Evolutionary conservation across 2,797 vertebrate genomes (phyloP).

Genomic region (Sebastes minor): DNA sequence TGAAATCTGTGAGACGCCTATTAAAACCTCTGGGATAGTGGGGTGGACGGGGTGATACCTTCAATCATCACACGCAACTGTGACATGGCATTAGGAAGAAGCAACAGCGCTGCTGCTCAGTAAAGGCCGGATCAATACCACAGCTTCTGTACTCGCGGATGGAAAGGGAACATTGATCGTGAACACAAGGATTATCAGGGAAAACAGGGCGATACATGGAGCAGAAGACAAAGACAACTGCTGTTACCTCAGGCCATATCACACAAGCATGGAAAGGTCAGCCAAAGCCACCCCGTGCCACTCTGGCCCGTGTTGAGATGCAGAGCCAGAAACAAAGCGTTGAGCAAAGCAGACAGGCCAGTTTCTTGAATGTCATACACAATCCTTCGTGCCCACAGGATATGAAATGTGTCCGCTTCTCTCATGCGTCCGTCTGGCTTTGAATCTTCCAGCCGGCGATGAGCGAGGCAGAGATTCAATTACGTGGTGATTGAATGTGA

Average conservation of each 20-base stretch:
- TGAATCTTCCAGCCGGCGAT: constrained; percentile 8
- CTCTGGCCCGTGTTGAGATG: constrained; percentile 5
- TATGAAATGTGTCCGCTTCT: constrained; percentile 27
- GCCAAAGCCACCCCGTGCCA: background rate
- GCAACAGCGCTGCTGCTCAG: background rate
- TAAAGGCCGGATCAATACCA: constrained; percentile 38
- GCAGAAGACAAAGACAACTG: constrained; percentile 9
- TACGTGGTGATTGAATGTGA: constrained; percentile 55
- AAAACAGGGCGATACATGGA: background rate
- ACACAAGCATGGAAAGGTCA: constrained; percentile 42
- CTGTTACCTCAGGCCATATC: constrained; percentile 14
- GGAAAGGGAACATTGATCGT: constrained; percentile 36
- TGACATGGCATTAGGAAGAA: background rate
- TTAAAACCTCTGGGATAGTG: background rate
- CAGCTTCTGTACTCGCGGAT: constrained; percentile 23
- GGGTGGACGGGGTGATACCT: background rate
- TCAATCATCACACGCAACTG: background rate
- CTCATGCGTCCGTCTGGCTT: background rate
- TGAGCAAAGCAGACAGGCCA: constrained; percentile 10
- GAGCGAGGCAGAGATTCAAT: constrained; percentile 55
- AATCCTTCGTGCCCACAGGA: constrained; percentile 22
- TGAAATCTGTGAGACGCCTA: background rate
- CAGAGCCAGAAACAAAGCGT: constrained; percentile 1
- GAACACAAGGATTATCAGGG: background rate
- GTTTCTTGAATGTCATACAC: constrained; percentile 35